Base-by-base conservation (phyloP, 2,888 invertebrate genomes). In the Pristionchus entomophagus region DNA sequence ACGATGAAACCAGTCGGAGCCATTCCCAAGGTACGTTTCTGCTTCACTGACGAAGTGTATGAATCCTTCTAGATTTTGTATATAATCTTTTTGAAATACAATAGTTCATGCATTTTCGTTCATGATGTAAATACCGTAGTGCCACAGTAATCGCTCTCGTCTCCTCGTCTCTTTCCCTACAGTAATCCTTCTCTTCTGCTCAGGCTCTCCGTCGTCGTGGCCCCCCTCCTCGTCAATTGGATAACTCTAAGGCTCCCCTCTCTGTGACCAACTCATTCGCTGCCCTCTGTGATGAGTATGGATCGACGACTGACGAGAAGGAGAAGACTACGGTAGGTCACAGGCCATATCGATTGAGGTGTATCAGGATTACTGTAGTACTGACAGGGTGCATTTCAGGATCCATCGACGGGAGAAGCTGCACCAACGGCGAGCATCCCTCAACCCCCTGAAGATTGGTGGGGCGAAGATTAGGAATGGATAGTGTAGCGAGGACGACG, bases 371-470 rank as follows among this genome's bases (percentile, higher is more conserved):
- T 59, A 59, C 32, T 51, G 19, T 78, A 19, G 19, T 32, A 2
- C n/a, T n/a, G n/a, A n/a, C n/a, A n/a, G n/a, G n/a, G n/a, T n/a
- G n/a, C 29, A n/a, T 49, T 80, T 26, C 51, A 80, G 78, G 78
- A 51, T 26, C n/a, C 78, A 6, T 19, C 17, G 29, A 32, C 10
- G 73, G n/a, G 53, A 85, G 87, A 86, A 45, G 84, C 53, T 73
- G 80, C 32, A 86, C 8, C 32, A 2, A 32, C 14, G 26, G 32
- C 17, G 22, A 19, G 4, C 41, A 6, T 32, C 41, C 51, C 51
- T 35, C 78, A 49, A 26, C 51, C 78, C 69, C 84, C 86, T 1
- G 87, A 86, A 86, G 89, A 89, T 62, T 88, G 88, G 89, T 88
- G 88, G 89, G 86, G 82, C 35, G 87, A 86, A 3, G 88, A 65